Percentiles rank a stretch among this genome's conserved stretches.
phyloP scores from a whole-genome alignment of 2,888 invertebrate genomes.

The Mesochorus sp. region DNA sequence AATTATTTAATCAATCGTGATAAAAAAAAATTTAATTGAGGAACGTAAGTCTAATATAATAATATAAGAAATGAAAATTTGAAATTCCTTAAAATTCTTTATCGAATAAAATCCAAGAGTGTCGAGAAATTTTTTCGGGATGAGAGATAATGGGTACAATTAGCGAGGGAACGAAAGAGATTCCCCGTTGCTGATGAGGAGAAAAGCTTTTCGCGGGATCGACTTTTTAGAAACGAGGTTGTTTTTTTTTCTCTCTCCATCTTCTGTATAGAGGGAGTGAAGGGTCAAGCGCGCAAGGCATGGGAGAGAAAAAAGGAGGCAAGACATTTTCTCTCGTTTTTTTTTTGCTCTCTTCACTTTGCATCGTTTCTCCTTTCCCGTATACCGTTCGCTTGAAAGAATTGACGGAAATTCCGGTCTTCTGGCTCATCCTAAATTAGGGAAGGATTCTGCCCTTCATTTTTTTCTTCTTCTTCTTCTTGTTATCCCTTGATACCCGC shows the following conservation, averaged over 20 bases:
- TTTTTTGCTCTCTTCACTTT: constrained; percentile 22
- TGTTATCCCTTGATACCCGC: neutral
- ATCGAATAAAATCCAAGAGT: neutral
- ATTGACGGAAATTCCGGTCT: constrained; percentile 54
- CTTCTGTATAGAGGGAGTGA: neutral
- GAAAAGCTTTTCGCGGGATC: constrained; percentile 46
- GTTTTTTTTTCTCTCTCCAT: no score
- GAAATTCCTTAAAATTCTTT: neutral
- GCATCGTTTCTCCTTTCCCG: neutral
- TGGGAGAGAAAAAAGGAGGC: neutral
- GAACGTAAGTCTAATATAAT: no score
- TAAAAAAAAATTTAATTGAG: no score
- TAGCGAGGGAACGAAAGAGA: constrained; percentile 23
- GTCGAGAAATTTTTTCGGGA: constrained; percentile 6
- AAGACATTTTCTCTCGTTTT: constrained; percentile 38
- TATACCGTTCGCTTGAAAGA: constrained; percentile 15
- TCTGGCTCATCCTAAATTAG: constrained; percentile 42
- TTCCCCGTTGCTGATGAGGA: constrained; percentile 43
- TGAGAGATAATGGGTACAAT: constrained; percentile 35
- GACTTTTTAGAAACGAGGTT: constrained; percentile 44
- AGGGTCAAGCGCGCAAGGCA: constrained; percentile 34
- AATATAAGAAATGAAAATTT: no score
- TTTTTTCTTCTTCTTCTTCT: neutral
- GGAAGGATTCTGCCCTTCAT: neutral
- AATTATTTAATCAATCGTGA: no score